These are phyloP conservation scores for Centrocercus urophasianus DNA, from an alignment of 2,113 vertebrate species.

Conservation along the genomic window DNA sequence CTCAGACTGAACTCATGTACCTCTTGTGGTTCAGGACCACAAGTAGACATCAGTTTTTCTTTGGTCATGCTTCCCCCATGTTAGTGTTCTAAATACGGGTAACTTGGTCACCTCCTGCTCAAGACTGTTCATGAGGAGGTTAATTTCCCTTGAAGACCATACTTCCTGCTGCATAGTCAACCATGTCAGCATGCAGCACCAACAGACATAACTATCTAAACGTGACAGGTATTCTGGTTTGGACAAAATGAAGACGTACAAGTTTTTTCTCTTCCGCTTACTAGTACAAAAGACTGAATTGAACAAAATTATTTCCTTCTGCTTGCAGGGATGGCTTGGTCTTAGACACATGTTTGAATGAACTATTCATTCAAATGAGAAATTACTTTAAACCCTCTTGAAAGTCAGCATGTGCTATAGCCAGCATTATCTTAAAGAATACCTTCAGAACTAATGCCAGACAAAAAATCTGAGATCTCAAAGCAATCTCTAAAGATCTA, in stretches of 20 bases:
- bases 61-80: neutral
- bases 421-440: neutral
- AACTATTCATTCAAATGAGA: slow-evolving; percentile 29
- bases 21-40: slow-evolving; percentile 1
- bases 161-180: slow-evolving; percentile 2
- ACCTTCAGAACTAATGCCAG: slow-evolving; percentile 29
- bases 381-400: slow-evolving; percentile 28
- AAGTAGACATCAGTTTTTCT: slow-evolving; percentile 22
- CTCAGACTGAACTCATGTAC: neutral
- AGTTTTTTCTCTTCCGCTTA: slow-evolving; percentile 10
- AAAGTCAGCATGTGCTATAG: slow-evolving; percentile 11
- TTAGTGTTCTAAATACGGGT: slow-evolving; percentile 9
- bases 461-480: neutral
- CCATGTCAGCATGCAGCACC: neutral
- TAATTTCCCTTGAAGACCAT: slow-evolving; percentile 32
- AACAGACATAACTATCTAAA: neutral
- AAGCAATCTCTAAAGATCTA: too few species aligned
- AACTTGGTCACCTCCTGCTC: slow-evolving; percentile 11
- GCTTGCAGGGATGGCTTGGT: slow-evolving; percentile 22
- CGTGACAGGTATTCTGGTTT: slow-evolving; percentile 33
- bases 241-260: slow-evolving; percentile 12
- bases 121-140: slow-evolving; percentile 52
- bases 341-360: neutral
- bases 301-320: slow-evolving; percentile 29
- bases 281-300: slow-evolving; percentile 15